Evolutionary conservation across 2,797 vertebrate species (phyloP).

Genomic region (Eremophila alpestris): DNA sequence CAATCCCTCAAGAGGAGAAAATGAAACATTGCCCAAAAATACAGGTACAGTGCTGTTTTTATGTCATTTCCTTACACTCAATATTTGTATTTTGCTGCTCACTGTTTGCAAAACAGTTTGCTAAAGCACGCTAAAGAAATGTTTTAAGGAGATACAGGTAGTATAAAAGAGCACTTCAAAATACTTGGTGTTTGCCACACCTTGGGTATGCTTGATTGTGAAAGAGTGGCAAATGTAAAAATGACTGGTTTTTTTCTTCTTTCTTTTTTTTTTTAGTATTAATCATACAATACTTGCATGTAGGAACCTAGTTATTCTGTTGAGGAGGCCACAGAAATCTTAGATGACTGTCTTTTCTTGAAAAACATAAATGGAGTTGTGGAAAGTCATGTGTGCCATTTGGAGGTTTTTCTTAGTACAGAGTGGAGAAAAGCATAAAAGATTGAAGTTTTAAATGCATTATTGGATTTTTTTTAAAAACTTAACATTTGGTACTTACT

Average conservation of each 20-base stretch:
- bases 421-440: not conserved
- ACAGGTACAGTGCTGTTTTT: constrained; percentile 78
- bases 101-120: not conserved
- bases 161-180: not conserved
- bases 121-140: not conserved
- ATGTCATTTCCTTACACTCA: not conserved
- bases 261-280: not conserved
- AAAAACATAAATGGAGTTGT: not conserved
- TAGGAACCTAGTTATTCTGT: not conserved
- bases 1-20: constrained; percentile 95
- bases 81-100: not conserved
- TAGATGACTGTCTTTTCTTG: fast-evolving
- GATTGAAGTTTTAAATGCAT: not conserved
- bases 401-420: not conserved
- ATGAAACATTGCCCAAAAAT: constrained; percentile 95
- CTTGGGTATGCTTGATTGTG: not conserved
- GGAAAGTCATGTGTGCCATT: not conserved
- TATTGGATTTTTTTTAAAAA: not conserved
- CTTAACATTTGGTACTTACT: not conserved
- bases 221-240: not conserved
- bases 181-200: not conserved
- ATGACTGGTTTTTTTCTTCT: not conserved
- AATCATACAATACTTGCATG: not conserved
- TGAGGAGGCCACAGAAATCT: not conserved
- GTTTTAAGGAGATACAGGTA: not conserved